Conservation (phyloP, 2,888 invertebrate species). For the Trachelus stipa region DNA sequence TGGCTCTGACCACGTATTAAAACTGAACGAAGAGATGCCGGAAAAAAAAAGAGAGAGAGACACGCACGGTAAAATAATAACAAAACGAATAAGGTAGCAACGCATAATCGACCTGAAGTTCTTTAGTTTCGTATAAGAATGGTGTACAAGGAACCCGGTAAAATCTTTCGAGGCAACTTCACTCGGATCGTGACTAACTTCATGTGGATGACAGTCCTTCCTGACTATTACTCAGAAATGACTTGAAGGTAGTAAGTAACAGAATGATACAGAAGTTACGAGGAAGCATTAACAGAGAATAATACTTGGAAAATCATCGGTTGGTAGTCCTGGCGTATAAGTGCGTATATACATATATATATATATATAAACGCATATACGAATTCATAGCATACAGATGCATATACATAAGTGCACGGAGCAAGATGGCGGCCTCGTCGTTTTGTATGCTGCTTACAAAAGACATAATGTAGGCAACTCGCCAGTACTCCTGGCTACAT, state of each 20-base stretch:
- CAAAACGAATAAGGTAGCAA: background rate
- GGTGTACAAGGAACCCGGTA: background rate
- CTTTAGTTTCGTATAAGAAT: background rate
- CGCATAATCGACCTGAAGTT: background rate
- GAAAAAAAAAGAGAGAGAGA: too few relatives aligned
- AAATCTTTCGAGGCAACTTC: background rate
- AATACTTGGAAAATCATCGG: background rate
- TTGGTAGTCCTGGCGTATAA: background rate
- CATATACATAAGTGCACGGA: background rate
- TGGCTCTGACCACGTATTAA: background rate
- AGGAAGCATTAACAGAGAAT: background rate
- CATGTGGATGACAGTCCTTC: background rate
- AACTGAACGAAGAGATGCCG: background rate
- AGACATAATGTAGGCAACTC: constrained; percentile 8
- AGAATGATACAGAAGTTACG: background rate
- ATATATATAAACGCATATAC: background rate
- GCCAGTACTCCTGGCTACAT: background rate
- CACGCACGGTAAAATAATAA: background rate
- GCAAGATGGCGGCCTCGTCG: background rate
- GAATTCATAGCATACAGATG: background rate
- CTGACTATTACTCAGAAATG: background rate
- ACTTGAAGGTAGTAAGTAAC: background rate
- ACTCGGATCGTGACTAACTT: background rate
- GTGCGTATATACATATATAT: background rate
- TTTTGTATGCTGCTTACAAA: constrained; percentile 1